These are phyloP conservation scores for Campaea margaritaria DNA, from an alignment of 2,888 invertebrate genomes.

Conservation along the genomic window DNA sequence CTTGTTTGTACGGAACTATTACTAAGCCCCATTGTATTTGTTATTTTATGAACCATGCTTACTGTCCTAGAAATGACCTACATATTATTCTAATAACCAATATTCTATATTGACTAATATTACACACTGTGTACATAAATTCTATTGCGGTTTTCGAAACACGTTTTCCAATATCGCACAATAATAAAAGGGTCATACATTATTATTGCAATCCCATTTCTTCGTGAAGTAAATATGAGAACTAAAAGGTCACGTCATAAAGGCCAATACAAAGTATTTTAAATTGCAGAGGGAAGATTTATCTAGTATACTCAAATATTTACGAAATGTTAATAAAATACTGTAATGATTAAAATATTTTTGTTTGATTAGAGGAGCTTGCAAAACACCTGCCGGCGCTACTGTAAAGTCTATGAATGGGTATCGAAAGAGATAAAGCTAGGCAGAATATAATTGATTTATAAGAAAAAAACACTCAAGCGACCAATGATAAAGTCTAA, in stretches of 20 bases:
- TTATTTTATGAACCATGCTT: constrained; percentile 2
- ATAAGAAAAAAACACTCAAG: no score
- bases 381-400: no score
- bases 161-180: constrained; percentile 15
- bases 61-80: no score
- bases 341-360: no score
- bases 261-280: constrained; percentile 1
- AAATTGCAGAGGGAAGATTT: neutral
- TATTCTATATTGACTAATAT: neutral
- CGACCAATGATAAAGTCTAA: no score
- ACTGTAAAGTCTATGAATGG: no score
- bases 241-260: constrained; percentile 1
- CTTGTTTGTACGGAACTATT: no score
- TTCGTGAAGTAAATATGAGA: neutral
- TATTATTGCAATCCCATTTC: neutral
- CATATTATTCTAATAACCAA: neutral
- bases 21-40: neutral
- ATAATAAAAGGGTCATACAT: constrained; percentile 1
- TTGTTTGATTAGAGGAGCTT: no score
- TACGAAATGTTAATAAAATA: no score
- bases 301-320: neutral
- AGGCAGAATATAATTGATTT: no score
- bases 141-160: constrained; percentile 1
- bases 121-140: neutral
- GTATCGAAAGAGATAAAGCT: no score